Conservation (phyloP, 2,888 invertebrate species). For the Eucera pruinosa region DNA sequence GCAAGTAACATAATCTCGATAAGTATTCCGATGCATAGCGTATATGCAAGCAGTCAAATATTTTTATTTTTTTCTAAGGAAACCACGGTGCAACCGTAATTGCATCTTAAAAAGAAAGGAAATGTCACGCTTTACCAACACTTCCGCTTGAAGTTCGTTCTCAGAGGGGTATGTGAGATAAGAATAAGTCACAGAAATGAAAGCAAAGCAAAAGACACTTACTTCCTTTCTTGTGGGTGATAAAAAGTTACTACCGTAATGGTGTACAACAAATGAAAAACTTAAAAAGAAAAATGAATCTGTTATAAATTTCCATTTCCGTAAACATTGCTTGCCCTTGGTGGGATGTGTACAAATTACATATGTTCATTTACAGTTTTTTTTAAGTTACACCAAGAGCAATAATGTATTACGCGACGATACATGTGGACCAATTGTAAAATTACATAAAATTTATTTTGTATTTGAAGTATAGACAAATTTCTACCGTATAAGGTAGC, state of each 20-base stretch:
- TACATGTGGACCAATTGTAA: neutral
- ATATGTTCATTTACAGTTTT: neutral
- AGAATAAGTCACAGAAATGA: slow-evolving; percentile 1
- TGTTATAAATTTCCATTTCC: neutral
- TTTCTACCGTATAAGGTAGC: slow-evolving; percentile 33
- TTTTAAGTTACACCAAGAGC: neutral
- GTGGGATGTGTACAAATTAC: slow-evolving; percentile 18
- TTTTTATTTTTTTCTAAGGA: no score
- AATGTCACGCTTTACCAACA: slow-evolving; percentile 40
- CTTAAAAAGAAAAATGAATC: neutral
- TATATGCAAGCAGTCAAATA: no score
- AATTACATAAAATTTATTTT: slow-evolving; percentile 12
- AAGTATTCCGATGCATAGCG: no score
- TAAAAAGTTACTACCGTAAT: slow-evolving; percentile 36
- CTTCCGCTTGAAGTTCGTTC: slow-evolving; percentile 2
- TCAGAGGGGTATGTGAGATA: neutral
- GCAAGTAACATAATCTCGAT: no score
- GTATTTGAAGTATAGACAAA: neutral
- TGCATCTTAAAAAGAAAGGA: slow-evolving; percentile 35
- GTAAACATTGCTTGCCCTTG: slow-evolving; percentile 14
- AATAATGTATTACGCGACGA: neutral
- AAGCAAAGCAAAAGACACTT: slow-evolving; percentile 31
- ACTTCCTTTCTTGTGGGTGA: slow-evolving; percentile 36
- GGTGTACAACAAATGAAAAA: neutral
- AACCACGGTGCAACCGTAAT: slow-evolving; percentile 18